Evolutionary conservation across 2,888 invertebrate species (phyloP).

Genomic region (Netelia fuscicornis): DNA sequence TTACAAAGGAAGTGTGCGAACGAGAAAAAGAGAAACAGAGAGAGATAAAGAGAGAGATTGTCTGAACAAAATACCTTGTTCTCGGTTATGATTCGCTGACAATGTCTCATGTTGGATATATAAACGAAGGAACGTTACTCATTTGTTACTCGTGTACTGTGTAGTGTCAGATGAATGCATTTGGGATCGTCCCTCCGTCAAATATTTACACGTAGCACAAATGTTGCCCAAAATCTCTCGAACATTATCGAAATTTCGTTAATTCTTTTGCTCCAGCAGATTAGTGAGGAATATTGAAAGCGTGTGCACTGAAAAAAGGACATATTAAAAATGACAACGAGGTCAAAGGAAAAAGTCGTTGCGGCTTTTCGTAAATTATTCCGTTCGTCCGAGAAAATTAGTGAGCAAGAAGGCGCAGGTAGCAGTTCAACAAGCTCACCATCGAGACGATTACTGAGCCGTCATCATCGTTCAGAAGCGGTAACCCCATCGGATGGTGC

Average conservation of each 20-base stretch:
- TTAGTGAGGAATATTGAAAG: slow-evolving; percentile 11
- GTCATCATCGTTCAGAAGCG: slow-evolving; percentile 81
- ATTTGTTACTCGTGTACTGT: neutral
- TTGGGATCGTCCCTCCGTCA: neutral
- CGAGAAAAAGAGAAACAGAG: neutral
- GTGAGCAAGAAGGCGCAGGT: slow-evolving; percentile 86
- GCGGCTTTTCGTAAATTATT: slow-evolving; percentile 93
- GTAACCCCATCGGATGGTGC: slow-evolving; percentile 82
- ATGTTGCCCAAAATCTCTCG: too few relatives aligned
- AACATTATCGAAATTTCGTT: slow-evolving; percentile 14
- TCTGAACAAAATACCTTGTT: neutral
- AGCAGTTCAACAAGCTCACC: slow-evolving; percentile 88
- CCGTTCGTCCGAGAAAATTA: slow-evolving; percentile 90
- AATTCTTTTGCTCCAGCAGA: slow-evolving; percentile 30
- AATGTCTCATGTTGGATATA: neutral
- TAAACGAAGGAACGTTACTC: neutral
- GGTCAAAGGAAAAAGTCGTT: slow-evolving; percentile 93
- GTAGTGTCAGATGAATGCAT: too few relatives aligned
- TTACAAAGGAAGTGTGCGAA: neutral
- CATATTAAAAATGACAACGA: slow-evolving; percentile 88
- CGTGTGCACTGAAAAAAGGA: slow-evolving; percentile 21
- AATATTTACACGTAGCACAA: slow-evolving; percentile 1
- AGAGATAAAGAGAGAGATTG: neutral
- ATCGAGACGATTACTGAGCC: slow-evolving; percentile 86
- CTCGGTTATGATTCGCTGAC: slow-evolving; percentile 7